Percentiles rank a stretch among this genome's conserved stretches.
Conservation (phyloP, 92 coral and sea anemone genomes). For the Scolanthus callimorphus region DNA sequence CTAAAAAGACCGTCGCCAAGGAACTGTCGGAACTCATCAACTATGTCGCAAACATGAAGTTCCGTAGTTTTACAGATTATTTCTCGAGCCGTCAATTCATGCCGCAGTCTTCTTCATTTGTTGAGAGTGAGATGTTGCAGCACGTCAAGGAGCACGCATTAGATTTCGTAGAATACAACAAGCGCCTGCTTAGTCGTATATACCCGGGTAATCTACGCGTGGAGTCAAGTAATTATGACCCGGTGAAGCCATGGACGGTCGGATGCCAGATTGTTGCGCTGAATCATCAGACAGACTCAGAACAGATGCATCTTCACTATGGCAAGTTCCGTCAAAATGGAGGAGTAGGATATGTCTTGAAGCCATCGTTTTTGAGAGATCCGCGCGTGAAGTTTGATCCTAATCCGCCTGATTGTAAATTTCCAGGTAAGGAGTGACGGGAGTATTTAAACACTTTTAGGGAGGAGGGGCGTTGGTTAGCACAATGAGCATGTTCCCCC, state of each 20-base stretch:
- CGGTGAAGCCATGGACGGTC: constrained; percentile 56
- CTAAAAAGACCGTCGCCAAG: constrained; percentile 63
- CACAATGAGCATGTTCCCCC: too few relatives aligned
- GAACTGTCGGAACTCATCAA: constrained; percentile 81
- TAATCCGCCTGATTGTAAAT: constrained; percentile 36
- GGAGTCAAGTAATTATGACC: constrained; percentile 68
- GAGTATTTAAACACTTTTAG: too few relatives aligned
- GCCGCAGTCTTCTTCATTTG: constrained; percentile 87
- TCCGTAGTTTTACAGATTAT: constrained; percentile 65
- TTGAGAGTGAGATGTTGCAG: constrained; percentile 61
- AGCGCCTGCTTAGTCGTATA: constrained; percentile 79
- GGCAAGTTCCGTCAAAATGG: constrained; percentile 80
- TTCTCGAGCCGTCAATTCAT: constrained; percentile 55
- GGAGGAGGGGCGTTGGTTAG: too few relatives aligned
- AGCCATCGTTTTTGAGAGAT: constrained; percentile 68
- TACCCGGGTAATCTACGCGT: constrained; percentile 78
- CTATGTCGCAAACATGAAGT: constrained; percentile 70
- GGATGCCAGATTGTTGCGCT: constrained; percentile 85
- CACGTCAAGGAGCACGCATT: constrained; percentile 50
- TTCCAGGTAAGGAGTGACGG: too few relatives aligned
- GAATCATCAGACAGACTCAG: constrained; percentile 57
- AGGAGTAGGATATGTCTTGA: constrained; percentile 61
- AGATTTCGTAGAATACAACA: constrained; percentile 78
- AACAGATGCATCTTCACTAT: constrained; percentile 45
- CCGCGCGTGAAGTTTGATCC: constrained; percentile 58